Conservation (phyloP, 2,888 invertebrate genomes). For the Tuta absoluta region DNA sequence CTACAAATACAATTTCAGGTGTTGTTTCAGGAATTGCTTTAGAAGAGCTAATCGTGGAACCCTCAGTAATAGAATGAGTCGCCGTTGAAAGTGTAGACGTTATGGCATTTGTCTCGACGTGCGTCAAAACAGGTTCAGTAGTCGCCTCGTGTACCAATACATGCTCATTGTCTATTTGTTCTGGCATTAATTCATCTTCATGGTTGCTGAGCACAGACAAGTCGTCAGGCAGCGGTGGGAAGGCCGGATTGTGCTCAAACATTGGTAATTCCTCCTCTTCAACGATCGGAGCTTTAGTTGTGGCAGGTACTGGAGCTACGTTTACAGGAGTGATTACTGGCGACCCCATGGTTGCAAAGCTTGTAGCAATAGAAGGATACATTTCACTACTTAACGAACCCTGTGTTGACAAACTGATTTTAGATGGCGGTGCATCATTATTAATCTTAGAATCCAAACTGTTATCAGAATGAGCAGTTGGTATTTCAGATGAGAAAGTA, state of each 20-base stretch:
- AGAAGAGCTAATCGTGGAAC: conserved; percentile 37
- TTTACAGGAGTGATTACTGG: conserved; percentile 46
- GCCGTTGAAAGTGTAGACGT: conserved; percentile 43
- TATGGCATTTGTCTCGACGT: conserved; percentile 46
- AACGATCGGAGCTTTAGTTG: conserved; percentile 58
- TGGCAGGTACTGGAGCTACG: conserved; percentile 46
- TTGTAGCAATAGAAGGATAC: conserved; percentile 58
- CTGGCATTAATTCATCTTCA: conserved; percentile 66
- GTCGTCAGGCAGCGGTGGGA: conserved; percentile 74
- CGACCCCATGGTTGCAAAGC: conserved; percentile 53
- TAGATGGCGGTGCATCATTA: conserved; percentile 59
- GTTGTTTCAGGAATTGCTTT: neutral
- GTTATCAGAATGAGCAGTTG: conserved; percentile 39
- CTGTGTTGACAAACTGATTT: conserved; percentile 66
- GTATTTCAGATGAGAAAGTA: conserved; percentile 42
- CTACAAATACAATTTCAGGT: conserved; percentile 10
- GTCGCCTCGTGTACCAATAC: conserved; percentile 33
- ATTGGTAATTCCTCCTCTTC: conserved; percentile 67
- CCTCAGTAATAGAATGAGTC: conserved; percentile 36
- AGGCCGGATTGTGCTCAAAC: conserved; percentile 73
- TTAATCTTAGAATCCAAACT: conserved; percentile 40
- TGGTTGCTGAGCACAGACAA: conserved; percentile 66
- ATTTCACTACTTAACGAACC: conserved; percentile 63
- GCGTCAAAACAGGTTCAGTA: conserved; percentile 40
- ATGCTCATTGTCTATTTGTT: conserved; percentile 60